Percentiles rank a stretch among this genome's conserved stretches.
phyloP scores from a whole-genome alignment of 2,797 vertebrate genomes.

The Platyrinchus mystaceus region DNA sequence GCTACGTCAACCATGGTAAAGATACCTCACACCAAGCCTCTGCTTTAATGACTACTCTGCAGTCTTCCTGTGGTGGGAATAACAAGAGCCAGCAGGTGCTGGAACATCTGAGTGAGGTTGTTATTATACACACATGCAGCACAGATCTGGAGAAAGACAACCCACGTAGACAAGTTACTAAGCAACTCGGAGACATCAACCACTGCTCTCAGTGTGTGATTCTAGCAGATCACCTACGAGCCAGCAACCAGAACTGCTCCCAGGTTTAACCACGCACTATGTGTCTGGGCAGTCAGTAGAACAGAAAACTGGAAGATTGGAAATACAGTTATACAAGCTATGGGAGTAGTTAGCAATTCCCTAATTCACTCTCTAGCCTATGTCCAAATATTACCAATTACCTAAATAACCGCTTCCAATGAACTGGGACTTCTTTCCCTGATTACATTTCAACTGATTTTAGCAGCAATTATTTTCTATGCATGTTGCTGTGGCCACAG shows the following conservation, averaged over 20 bases:
- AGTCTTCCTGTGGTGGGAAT: fast-evolving
- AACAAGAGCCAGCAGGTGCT: background rate
- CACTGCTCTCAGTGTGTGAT: background rate
- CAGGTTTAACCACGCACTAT: fast-evolving
- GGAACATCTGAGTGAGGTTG: fast-evolving
- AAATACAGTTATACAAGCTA: background rate
- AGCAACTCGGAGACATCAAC: background rate
- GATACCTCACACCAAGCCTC: background rate
- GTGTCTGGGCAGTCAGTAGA: background rate
- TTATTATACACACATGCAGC: fast-evolving
- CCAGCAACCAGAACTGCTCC: background rate
- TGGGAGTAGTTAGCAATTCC: background rate
- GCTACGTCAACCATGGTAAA: fast-evolving
- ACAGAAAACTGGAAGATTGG: background rate
- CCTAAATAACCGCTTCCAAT: background rate
- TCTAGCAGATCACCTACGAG: background rate
- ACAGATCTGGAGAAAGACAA: background rate
- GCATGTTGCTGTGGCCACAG: background rate
- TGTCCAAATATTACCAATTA: background rate
- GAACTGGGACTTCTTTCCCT: background rate
- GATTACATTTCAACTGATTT: background rate
- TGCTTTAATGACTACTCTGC: background rate
- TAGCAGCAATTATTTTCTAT: background rate
- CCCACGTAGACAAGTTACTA: background rate
- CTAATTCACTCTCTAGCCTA: background rate